These are phyloP conservation scores for Dinocampus coccinellae DNA, from an alignment of 2,888 invertebrate species.

Conservation along the genomic window DNA sequence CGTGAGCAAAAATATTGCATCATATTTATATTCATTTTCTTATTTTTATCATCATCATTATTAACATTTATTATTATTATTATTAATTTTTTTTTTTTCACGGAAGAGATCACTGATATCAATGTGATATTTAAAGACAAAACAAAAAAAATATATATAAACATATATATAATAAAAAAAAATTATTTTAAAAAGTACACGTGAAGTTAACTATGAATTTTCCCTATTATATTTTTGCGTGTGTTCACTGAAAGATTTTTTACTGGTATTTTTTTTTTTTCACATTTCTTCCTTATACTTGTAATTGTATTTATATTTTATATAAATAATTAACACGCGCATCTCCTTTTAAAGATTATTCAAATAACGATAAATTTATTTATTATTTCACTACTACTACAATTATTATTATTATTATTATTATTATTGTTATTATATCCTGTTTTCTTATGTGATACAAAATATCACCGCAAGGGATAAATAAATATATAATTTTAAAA, in stretches of 20 bases:
- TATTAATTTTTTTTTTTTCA: not conserved
- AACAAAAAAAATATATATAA: too few species aligned
- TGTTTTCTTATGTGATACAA: not conserved
- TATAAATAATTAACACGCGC: not conserved
- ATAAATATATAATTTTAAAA: not conserved
- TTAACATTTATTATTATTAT: not conserved
- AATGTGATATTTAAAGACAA: not conserved
- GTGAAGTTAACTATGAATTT: not conserved
- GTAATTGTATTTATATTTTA: not conserved
- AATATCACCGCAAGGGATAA: conserved; percentile 9
- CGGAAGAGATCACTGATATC: not conserved
- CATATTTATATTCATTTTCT: too few species aligned
- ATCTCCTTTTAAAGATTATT: not conserved
- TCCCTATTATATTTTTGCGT: conserved; percentile 28
- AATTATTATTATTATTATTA: not conserved
- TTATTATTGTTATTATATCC: not conserved
- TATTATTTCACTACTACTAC: too few species aligned
- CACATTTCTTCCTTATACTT: not conserved
- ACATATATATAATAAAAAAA: not conserved
- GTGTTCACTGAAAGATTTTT: conserved; percentile 6
- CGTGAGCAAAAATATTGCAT: too few species aligned
- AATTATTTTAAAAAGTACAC: not conserved
- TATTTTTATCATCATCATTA: too few species aligned
- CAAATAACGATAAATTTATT: too few species aligned
- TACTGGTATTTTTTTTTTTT: too few species aligned